Evolutionary conservation across 1,140 invertebrate genomes (phyloP).

Genomic region (Eupristina koningsbergeri): DNA sequence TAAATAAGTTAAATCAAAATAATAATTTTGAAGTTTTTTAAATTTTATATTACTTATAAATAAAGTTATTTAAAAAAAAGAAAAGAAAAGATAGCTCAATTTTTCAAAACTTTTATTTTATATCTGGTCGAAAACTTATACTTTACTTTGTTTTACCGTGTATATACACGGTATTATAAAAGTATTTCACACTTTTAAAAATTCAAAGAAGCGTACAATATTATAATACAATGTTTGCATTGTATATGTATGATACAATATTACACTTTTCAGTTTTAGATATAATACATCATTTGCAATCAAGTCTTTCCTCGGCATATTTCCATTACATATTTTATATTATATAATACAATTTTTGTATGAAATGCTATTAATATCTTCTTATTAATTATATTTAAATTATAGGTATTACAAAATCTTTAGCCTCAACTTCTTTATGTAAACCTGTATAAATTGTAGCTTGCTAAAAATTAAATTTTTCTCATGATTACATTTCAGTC

Average conservation of each 20-base stretch:
- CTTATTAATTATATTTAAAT: conserved; percentile 13
- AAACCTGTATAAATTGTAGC: neutral
- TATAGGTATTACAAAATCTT: neutral
- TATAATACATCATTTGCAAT: conserved; percentile 1
- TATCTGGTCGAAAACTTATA: conserved; percentile 11
- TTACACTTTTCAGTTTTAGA: neutral
- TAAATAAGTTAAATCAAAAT: too few species aligned
- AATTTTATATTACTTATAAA: too few species aligned
- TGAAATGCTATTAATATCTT: neutral
- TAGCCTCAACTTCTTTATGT: neutral
- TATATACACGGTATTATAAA: conserved; percentile 16
- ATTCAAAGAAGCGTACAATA: neutral
- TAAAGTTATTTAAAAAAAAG: neutral
- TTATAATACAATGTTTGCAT: conserved; percentile 5
- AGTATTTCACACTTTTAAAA: conserved; percentile 26
- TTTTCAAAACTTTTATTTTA: conserved; percentile 35
- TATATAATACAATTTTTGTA: conserved; percentile 4
- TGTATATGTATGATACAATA: conserved; percentile 10
- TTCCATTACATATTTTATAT: conserved; percentile 4
- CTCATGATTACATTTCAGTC: neutral
- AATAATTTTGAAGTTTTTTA: too few species aligned
- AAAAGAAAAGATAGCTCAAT: neutral
- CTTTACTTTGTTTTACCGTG: neutral
- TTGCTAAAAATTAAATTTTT: neutral
- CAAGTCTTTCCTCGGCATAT: neutral